These are phyloP conservation scores for Saccopteryx leptura DNA, from an alignment of 2,113 vertebrate species.

Conservation along the genomic window DNA sequence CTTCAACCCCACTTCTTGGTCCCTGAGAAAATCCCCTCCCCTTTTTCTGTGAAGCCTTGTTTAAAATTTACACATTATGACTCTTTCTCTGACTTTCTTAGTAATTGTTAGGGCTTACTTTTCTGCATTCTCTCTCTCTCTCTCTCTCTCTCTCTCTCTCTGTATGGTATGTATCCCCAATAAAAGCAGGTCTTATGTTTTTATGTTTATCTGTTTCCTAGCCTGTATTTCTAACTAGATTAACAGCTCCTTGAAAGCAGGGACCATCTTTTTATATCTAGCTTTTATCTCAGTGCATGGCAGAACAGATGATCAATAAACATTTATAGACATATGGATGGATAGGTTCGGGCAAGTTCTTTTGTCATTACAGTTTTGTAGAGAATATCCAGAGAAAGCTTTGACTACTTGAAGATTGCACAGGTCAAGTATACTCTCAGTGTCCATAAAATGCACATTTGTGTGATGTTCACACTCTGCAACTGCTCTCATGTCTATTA, in stretches of 20 bases:
- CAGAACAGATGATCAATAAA: neutral
- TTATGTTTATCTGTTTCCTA: constrained; percentile 4
- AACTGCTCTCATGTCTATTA: neutral
- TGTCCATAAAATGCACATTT: neutral
- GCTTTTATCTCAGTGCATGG: constrained; percentile 6
- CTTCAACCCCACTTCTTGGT: neutral
- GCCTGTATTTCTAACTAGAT: neutral
- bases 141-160: neutral
- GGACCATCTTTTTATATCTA: neutral
- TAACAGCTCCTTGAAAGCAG: neutral
- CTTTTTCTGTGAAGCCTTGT: neutral
- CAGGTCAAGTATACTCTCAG: neutral
- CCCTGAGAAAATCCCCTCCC: neutral
- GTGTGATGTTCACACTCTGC: neutral
- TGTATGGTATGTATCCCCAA: neutral
- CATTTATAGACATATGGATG: neutral
- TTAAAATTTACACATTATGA: neutral
- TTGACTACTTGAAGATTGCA: neutral
- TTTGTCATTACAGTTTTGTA: neutral
- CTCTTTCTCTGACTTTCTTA: constrained; percentile 17
- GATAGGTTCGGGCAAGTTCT: neutral
- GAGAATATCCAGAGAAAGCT: neutral
- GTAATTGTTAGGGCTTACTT: constrained; percentile 22
- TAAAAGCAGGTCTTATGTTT: neutral
- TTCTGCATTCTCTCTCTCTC: neutral